Evolutionary conservation across 2,888 invertebrate species (phyloP), one percentile per base, ranked within the genome.

Genomic region (Capitulum mitella): DNA sequence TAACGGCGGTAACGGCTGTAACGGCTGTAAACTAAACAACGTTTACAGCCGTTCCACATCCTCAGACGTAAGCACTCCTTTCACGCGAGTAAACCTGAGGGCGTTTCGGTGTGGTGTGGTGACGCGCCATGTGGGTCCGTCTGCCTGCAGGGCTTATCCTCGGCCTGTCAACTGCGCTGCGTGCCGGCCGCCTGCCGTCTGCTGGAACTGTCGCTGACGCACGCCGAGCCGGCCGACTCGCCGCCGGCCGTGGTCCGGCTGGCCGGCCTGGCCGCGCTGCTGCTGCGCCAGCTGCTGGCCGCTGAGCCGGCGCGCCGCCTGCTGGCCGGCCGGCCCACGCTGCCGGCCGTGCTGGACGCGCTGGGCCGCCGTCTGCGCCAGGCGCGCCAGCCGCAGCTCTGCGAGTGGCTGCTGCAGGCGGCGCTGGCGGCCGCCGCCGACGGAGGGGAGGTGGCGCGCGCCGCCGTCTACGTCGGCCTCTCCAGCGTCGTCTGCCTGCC

Each of bases 191-290:
- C 22, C 37, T 70, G 70, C 40, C 37, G 26, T 3, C 22, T 40
- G 26, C 70, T 70, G 70, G 70, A 70, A 40, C 70, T 26, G 37
- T 37, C 70, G 37, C 70, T 70, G 70, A 8, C 19, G 22, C 37
- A 70, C 34, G 22, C 37, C 19, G 70, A 70, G 40, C 70, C 70
- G 70, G 70, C 70, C 26, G 70, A 70, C 40, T 19, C 70, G 26
- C 22, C 37, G 37, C 19, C 70, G 37, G 26, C 40, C 6, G 3
- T 40, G 5, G 70, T 37, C 40, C 70, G 40, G 37, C 70, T 70
- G 70, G 70, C 70, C 37, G 70, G 70, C 10, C 37, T 70, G 70
- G 70, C 70, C 40, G 70, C 70, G 70, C 70, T 70, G 70, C 70
- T 70, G 26, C 70, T 70, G 40, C 70, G 70, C 40, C 70, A 19